phyloP scores from a whole-genome alignment of 1,140 invertebrate genomes.

The Drosophila erecta region DNA sequence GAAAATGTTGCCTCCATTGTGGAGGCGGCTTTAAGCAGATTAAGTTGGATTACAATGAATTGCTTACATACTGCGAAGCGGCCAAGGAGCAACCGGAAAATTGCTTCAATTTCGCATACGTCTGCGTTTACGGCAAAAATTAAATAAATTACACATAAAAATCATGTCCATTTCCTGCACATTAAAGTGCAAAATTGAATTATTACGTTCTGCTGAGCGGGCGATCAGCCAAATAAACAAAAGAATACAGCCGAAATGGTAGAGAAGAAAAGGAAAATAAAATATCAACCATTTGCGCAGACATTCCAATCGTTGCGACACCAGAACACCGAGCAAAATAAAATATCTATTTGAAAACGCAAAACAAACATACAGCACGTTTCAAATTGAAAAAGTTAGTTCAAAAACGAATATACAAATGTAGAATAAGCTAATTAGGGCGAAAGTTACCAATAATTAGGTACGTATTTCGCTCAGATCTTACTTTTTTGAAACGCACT shows the following conservation, averaged over 20 bases:
- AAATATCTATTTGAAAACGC: conserved; percentile 25
- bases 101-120: conserved; percentile 63
- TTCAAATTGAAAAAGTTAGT: not conserved
- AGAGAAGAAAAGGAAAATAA: conserved; percentile 15
- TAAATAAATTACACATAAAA: conserved; percentile 31
- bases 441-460: not conserved
- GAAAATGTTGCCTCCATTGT: conserved; percentile 26
- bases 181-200: conserved; percentile 57
- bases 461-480: not conserved
- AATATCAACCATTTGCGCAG: conserved; percentile 25
- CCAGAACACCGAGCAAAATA: conserved; percentile 16
- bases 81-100: conserved; percentile 28
- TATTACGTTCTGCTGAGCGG: conserved; percentile 63
- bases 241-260: conserved; percentile 18
- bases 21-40: conserved; percentile 57
- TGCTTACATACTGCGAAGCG: conserved; percentile 44
- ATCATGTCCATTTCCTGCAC: conserved; percentile 49
- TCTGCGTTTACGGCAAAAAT: conserved; percentile 26
- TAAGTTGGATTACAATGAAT: conserved; percentile 72
- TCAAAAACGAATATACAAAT: not conserved
- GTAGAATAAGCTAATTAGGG: too few relatives aligned
- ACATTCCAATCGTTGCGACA: conserved; percentile 38
- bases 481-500: conserved; percentile 23
- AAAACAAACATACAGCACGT: not conserved
- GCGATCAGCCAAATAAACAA: conserved; percentile 54